Conservation (phyloP, 2,888 invertebrate genomes). For the Desoria tigrina region DNA sequence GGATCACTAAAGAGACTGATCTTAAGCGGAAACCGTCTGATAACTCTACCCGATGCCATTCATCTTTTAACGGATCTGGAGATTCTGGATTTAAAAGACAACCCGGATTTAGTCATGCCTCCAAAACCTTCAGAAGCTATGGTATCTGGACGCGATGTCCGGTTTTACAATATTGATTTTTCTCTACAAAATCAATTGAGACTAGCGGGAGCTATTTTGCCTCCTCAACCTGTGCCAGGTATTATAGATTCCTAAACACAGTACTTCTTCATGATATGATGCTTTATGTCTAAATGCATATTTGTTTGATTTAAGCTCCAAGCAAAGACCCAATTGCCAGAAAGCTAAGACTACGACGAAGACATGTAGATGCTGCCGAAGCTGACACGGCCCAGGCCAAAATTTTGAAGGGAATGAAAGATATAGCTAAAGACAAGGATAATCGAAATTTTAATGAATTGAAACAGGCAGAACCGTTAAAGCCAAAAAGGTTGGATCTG, state of each 20-base stretch:
- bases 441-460: conserved; percentile 69
- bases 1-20: conserved; percentile 90
- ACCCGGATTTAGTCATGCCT: conserved; percentile 95
- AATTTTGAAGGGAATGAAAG: conserved; percentile 85
- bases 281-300: too few relatives aligned
- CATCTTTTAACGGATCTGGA: conserved; percentile 89
- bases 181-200: conserved; percentile 92
- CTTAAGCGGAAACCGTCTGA: conserved; percentile 86
- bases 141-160: conserved; percentile 73
- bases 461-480: conserved; percentile 70
- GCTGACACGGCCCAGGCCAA: conserved; percentile 85
- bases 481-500: conserved; percentile 57
- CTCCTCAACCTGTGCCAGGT: conserved; percentile 72
- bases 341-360: conserved; percentile 82
- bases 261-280: too few relatives aligned
- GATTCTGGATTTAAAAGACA: conserved; percentile 85
- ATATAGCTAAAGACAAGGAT: conserved; percentile 79
- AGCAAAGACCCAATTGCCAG: conserved; percentile 90
- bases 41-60: conserved; percentile 95
- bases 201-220: conserved; percentile 84
- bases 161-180: conserved; percentile 98
- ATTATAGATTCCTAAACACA: too few relatives aligned
- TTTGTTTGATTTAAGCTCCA: conserved; percentile 58
- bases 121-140: conserved; percentile 83
- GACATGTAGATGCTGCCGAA: conserved; percentile 71